A percentile compares a stretch with the other conserved stretches of the same genome.
phyloP scores from a whole-genome alignment of 2,113 vertebrate species.

The Mobula birostris region DNA sequence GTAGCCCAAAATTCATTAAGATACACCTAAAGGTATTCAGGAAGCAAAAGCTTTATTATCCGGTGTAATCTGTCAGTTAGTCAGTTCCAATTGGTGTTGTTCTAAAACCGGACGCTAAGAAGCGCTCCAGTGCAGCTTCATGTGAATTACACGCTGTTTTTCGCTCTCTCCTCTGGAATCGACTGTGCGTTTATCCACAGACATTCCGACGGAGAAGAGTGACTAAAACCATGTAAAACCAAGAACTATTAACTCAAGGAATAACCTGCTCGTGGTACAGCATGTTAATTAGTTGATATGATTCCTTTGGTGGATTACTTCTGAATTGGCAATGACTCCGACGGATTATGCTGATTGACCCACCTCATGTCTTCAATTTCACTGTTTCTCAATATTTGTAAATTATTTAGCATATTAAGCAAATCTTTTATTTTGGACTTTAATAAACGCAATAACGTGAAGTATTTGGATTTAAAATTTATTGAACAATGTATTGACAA shows the following conservation, averaged over 20 bases:
- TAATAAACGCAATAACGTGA: too few species aligned
- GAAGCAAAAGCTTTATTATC: too few species aligned
- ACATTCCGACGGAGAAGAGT: not conserved
- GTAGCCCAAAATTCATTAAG: too few species aligned
- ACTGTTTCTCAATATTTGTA: not conserved
- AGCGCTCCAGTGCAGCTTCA: not conserved
- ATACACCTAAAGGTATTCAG: too few species aligned
- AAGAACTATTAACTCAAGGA: not conserved
- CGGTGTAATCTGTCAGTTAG: not conserved
- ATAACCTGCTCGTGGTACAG: not conserved
- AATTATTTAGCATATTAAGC: not conserved
- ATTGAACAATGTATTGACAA: not conserved
- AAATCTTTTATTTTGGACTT: not conserved
- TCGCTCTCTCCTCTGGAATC: not conserved
- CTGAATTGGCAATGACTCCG: not conserved
- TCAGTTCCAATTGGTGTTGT: not conserved
- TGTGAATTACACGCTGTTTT: not conserved
- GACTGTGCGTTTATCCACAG: not conserved
- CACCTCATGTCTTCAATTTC: not conserved
- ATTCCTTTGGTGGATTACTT: not conserved
- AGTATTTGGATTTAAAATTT: too few species aligned
- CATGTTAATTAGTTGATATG: not conserved
- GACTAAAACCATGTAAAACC: not conserved
- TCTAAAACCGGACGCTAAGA: not conserved
- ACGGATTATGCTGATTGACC: not conserved